Evolutionary conservation across 2,113 vertebrate genomes (phyloP), one percentile per base, ranked within the genome.

Genomic region (Oryzias melastigma): DNA sequence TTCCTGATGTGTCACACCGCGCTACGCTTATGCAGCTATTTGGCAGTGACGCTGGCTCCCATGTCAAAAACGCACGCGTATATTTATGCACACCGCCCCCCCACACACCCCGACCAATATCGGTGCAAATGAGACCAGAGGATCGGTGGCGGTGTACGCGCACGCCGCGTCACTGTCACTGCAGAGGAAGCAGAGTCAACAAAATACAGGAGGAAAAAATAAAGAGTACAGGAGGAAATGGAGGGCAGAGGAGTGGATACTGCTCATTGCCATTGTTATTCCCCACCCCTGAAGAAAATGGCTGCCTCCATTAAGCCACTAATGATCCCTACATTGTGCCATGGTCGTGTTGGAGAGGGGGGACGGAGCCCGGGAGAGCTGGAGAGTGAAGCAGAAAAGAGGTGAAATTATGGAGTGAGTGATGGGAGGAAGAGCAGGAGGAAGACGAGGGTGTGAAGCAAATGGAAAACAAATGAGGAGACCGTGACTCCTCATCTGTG

Each of bases 261-360:
- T 73, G 73, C 63, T 87, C 79, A 70, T 82, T 83, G 79, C 75
- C 81, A 79, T 60, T 77, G 75, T 82, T 83, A 83, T 73, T 73
- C 65, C 70, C 35, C 8, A 35, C 35, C 62, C 62, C 74, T 77
- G 78, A 81, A 77, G 77, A 83, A 87, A 86, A 81, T 71, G 71
- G 68, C 81, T 81, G 58, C 84, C 86, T 85, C 82, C 86, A 87
- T 89, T 88, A 89, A 82, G 73, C 27, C 77, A 62, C 82, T 88
- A 88, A 88, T 87, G 87, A 85, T 83, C 75, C 84, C 68, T 84
- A 77, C 76, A 79, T 80, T 75, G 71, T 80, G 73, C 65, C 74
- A 25, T 43, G 78, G 53, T 65, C 51, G 73, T 27, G 69, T 20
- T 20, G 22, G 73, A 43, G 75, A 73, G 65, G 68, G 72, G 59